These are phyloP conservation scores for Saguinus imperator DNA, from an alignment of 2,113 vertebrate genomes.

Conservation along the genomic window DNA sequence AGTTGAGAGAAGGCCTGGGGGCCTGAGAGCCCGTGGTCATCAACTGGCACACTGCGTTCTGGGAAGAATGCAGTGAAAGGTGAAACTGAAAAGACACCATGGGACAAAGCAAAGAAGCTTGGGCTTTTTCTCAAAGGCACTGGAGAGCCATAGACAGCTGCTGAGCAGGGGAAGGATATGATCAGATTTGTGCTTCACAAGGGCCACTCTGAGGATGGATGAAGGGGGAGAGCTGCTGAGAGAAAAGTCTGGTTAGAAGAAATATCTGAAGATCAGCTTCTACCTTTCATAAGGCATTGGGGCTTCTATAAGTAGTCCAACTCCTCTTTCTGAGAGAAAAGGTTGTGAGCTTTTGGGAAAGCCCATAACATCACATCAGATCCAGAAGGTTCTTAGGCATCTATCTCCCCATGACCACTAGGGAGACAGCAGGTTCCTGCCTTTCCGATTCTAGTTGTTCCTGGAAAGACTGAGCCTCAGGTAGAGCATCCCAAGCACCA, in stretches of 20 bases:
- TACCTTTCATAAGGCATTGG: not conserved
- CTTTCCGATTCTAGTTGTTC: not conserved
- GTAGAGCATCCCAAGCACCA: not conserved
- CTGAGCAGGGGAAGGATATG: not conserved
- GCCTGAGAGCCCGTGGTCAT: accelerated
- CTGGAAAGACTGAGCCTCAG: not conserved
- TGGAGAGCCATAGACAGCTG: not conserved
- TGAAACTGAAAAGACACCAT: not conserved
- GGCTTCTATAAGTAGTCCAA: not conserved
- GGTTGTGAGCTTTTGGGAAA: not conserved
- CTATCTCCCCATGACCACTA: not conserved
- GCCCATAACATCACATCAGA: not conserved
- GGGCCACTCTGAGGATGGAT: not conserved
- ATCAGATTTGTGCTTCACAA: not conserved
- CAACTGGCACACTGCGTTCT: not conserved
- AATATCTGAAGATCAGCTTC: not conserved
- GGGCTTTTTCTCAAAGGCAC: not conserved
- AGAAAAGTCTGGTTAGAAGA: not conserved
- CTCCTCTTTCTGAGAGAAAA: not conserved
- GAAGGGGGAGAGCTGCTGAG: too few species aligned
- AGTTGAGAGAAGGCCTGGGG: not conserved
- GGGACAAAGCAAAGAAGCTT: not conserved
- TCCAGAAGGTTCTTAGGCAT: not conserved
- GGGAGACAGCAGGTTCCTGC: not conserved
- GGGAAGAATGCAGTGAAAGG: not conserved